phyloP scores from a whole-genome alignment of 1,140 invertebrate species.

The Drosophila athabasca region DNA sequence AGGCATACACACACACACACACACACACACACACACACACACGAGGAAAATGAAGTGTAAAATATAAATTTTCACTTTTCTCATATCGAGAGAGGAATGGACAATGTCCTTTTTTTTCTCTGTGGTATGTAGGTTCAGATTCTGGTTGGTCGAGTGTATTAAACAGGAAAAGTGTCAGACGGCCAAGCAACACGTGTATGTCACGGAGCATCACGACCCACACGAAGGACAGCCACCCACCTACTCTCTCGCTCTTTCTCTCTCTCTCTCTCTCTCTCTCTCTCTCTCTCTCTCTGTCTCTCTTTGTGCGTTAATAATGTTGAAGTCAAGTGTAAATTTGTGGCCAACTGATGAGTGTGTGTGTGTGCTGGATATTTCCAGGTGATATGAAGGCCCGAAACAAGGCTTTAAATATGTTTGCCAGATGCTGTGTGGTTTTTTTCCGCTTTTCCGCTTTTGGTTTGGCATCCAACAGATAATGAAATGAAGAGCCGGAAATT shows the following conservation, averaged over 20 bases:
- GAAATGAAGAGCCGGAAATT: slow-evolving; percentile 43
- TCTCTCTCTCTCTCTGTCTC: background rate
- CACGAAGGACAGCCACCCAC: background rate
- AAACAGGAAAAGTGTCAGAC: slow-evolving; percentile 50
- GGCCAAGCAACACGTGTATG: slow-evolving; percentile 53
- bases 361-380: slow-evolving; percentile 28
- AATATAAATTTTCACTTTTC: slow-evolving; percentile 42
- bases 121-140: background rate
- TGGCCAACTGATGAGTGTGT: slow-evolving; percentile 34
- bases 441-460: slow-evolving; percentile 34
- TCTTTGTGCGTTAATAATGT: slow-evolving; percentile 49
- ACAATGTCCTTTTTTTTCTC: slow-evolving; percentile 39
- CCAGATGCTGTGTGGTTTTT: slow-evolving; percentile 22
- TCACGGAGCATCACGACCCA: slow-evolving; percentile 21
- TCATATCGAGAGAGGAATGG: background rate
- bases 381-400: slow-evolving; percentile 37
- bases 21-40: slow-evolving; percentile 12
- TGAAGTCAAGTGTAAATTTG: slow-evolving; percentile 59
- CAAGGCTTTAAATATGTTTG: slow-evolving; percentile 55
- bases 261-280: background rate
- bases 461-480: slow-evolving; percentile 52
- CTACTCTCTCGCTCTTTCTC: too few species aligned
- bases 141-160: slow-evolving; percentile 38
- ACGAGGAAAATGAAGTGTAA: slow-evolving; percentile 34
- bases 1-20: too few species aligned